A percentile compares a stretch with the other conserved stretches of the same genome.
Evolutionary conservation across 2,888 invertebrate species (phyloP).

Genomic region (Amblyjoppa proteus): DNA sequence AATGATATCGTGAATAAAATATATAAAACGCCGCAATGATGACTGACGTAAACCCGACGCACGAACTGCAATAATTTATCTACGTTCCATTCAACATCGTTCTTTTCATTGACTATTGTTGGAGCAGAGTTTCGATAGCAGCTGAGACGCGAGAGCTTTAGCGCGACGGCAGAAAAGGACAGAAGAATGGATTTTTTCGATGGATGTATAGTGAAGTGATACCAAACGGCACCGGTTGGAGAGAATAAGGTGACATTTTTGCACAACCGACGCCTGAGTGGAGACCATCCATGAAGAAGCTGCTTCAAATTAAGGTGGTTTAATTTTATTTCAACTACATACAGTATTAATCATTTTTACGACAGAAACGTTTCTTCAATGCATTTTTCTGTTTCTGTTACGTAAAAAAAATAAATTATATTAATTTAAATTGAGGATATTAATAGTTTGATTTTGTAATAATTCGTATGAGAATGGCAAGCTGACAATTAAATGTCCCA

Average conservation of each 20-base stretch:
- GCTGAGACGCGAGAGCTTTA: not conserved
- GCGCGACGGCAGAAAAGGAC: not conserved
- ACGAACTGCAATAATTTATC: slow-evolving; percentile 2
- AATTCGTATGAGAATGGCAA: not conserved
- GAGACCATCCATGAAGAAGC: not conserved
- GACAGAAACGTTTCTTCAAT: not conserved
- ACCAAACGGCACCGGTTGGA: not conserved
- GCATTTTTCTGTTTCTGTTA: not conserved
- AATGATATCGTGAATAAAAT: slow-evolving; percentile 52
- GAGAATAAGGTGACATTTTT: not conserved
- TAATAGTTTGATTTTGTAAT: not conserved
- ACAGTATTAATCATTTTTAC: not conserved
- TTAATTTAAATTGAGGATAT: not conserved
- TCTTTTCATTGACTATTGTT: not conserved
- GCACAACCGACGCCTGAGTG: not conserved
- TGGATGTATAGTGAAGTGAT: slow-evolving; percentile 4
- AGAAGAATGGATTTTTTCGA: not conserved
- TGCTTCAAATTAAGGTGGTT: not conserved
- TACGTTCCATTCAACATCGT: not conserved
- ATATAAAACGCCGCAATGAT: slow-evolving; percentile 12
- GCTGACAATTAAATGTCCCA: not conserved
- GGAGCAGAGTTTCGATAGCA: not conserved
- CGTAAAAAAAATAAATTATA: not conserved
- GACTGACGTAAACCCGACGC: slow-evolving; percentile 6
- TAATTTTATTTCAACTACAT: not conserved